phyloP scores from a whole-genome alignment of 2,888 invertebrate genomes.

The Lymantria dispar region DNA sequence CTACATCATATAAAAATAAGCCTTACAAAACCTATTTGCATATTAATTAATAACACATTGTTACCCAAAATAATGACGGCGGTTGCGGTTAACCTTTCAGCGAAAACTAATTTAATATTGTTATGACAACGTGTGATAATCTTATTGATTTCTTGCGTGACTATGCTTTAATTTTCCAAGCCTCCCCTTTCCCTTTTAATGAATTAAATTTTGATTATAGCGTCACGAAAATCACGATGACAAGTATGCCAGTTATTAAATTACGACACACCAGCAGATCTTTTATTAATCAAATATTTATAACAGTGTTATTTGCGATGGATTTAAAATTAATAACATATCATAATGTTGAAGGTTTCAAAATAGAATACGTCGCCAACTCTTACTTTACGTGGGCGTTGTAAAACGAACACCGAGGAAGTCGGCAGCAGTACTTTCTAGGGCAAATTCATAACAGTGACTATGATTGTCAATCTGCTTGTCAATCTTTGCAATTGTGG shows the following conservation, averaged over 20 bases:
- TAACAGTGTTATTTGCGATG: neutral
- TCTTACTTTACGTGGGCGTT: too few species aligned
- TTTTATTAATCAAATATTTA: conserved; percentile 1
- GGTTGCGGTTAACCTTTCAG: conserved; percentile 19
- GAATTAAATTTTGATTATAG: neutral
- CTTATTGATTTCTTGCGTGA: conserved; percentile 37
- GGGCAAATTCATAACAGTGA: too few species aligned
- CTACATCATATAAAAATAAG: too few species aligned
- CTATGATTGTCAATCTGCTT: too few species aligned
- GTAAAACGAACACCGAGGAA: too few species aligned
- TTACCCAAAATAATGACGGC: conserved; percentile 38
- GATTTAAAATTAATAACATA: neutral
- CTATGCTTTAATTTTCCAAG: conserved; percentile 28
- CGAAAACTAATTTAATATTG: conserved; percentile 43
- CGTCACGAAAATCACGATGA: neutral
- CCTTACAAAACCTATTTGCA: conserved; percentile 15
- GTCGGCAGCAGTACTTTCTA: too few species aligned
- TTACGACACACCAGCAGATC: conserved; percentile 2
- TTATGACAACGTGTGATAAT: conserved; percentile 29
- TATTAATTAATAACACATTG: conserved; percentile 44
- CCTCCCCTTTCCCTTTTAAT: conserved; percentile 4
- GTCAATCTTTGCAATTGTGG: too few species aligned
- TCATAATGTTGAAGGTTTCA: too few species aligned
- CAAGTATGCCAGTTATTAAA: neutral
- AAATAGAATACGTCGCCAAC: too few species aligned